These are phyloP conservation scores for Plectrocnemia conspersa DNA, from an alignment of 1,140 invertebrate genomes.

Conservation along the genomic window DNA sequence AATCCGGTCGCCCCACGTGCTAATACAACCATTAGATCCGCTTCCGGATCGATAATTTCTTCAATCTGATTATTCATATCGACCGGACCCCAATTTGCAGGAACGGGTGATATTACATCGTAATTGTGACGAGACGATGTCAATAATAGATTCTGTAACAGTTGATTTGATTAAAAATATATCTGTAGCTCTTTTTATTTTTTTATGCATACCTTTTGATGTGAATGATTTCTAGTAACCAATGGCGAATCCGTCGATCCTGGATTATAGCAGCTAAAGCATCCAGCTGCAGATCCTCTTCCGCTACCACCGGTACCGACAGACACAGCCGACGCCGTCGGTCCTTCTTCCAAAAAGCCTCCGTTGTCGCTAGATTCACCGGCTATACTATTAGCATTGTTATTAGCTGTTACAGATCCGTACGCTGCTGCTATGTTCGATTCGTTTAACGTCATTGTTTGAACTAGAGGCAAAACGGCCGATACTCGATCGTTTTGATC, in stretches of 20 bases:
- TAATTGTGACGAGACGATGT: conserved; percentile 32
- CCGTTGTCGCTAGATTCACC: conserved; percentile 33
- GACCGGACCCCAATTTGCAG: conserved; percentile 28
- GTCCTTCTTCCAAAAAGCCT: conserved; percentile 26
- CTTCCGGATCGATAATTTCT: conserved; percentile 40
- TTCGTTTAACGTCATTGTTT: conserved; percentile 31
- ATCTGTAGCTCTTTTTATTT: too few relatives aligned
- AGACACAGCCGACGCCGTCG: conserved; percentile 9
- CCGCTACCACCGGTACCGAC: conserved; percentile 16
- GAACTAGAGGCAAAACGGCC: conserved; percentile 13
- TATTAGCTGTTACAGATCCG: conserved; percentile 13
- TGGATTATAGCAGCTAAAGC: conserved; percentile 33
- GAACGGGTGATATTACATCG: conserved; percentile 27
- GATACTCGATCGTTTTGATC: conserved; percentile 8
- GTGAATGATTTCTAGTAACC: conserved; percentile 26
- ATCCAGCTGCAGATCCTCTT: conserved; percentile 27
- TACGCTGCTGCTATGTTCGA: conserved; percentile 31
- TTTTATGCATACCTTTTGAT: conserved; percentile 20
- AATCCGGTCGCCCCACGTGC: conserved; percentile 52
- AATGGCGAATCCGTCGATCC: conserved; percentile 28
- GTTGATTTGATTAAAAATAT: too few relatives aligned
- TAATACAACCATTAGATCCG: conserved; percentile 45
- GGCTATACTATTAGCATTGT: conserved; percentile 28
- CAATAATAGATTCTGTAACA: conserved; percentile 24
- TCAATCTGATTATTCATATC: conserved; percentile 28